Percentiles rank a stretch among this genome's conserved stretches.
These are phyloP conservation scores for Xestobium rufovillosum DNA, from an alignment of 2,888 invertebrate genomes.

Conservation along the genomic window DNA sequence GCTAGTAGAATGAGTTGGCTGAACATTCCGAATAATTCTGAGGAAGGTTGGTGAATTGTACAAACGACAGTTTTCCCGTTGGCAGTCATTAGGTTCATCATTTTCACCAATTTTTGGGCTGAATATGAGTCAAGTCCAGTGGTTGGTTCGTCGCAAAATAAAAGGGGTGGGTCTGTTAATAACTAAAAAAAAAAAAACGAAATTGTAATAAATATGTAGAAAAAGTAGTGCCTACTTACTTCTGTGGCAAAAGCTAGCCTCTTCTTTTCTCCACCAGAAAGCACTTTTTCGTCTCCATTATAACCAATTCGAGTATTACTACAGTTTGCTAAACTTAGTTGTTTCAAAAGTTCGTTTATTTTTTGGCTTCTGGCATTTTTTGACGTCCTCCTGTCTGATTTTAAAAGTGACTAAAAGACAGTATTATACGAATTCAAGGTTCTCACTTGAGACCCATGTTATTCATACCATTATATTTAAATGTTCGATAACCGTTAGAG, in stretches of 20 bases:
- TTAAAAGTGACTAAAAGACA: constrained; percentile 62
- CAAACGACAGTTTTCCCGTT: constrained; percentile 82
- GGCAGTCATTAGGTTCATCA: constrained; percentile 61
- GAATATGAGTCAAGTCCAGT: constrained; percentile 90
- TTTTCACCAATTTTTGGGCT: constrained; percentile 73
- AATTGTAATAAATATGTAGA: constrained; percentile 4
- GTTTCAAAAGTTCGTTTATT: constrained; percentile 62
- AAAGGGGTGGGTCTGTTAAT: constrained; percentile 80
- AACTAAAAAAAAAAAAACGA: constrained; percentile 46
- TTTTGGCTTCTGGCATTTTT: constrained; percentile 54
- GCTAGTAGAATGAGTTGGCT: constrained; percentile 71
- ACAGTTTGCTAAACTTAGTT: constrained; percentile 64
- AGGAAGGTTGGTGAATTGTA: constrained; percentile 92
- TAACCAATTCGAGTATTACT: constrained; percentile 73
- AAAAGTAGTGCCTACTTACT: constrained; percentile 42
- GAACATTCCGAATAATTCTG: constrained; percentile 78
- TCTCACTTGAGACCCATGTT: constrained; percentile 1
- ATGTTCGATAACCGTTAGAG: constrained; percentile 81
- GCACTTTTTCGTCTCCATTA: constrained; percentile 63
- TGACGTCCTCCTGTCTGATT: constrained; percentile 64
- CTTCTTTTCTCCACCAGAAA: constrained; percentile 93
- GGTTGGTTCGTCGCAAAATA: constrained; percentile 96
- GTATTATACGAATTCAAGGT: neutral
- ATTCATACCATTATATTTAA: constrained; percentile 71
- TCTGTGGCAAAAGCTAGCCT: constrained; percentile 89